These are phyloP conservation scores for Trochalopteron elliotii DNA, from an alignment of 2,113 vertebrate genomes.

Conservation along the genomic window DNA sequence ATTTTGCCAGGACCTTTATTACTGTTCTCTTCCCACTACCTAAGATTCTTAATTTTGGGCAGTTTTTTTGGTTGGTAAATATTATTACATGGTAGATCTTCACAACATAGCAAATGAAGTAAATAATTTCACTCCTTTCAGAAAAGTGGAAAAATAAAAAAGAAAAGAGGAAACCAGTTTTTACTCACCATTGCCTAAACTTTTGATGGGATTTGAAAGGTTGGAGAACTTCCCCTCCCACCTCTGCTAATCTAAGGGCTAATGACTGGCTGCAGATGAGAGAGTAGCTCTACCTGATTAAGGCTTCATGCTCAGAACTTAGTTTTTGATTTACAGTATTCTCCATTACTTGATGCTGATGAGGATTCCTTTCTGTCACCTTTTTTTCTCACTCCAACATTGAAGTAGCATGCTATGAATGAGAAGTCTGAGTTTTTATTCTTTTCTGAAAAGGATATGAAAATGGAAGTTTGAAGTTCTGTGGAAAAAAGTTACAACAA, in stretches of 20 bases:
- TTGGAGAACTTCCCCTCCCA: neutral
- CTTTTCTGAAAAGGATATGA: neutral
- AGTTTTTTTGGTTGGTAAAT: neutral
- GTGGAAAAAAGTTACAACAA: neutral
- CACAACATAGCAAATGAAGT: neutral
- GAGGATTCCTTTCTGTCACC: neutral
- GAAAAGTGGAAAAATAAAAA: neutral
- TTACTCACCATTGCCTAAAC: neutral
- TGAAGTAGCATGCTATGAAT: neutral
- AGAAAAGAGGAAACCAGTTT: neutral
- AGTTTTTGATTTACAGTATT: neutral
- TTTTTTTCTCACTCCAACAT: neutral
- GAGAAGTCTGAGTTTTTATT: neutral
- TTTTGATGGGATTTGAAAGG: neutral
- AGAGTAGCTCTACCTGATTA: neutral
- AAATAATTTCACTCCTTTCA: neutral
- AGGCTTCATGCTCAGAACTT: neutral
- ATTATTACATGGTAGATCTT: neutral
- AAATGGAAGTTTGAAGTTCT: neutral
- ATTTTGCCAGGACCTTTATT: neutral
- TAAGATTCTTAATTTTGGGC: neutral
- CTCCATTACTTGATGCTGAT: neutral
- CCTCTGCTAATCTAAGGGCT: neutral
- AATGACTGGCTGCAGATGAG: neutral
- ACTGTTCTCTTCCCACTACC: neutral